Evolutionary conservation across 2,113 vertebrate genomes (phyloP).

Genomic region (Raja brachyura): DNA sequence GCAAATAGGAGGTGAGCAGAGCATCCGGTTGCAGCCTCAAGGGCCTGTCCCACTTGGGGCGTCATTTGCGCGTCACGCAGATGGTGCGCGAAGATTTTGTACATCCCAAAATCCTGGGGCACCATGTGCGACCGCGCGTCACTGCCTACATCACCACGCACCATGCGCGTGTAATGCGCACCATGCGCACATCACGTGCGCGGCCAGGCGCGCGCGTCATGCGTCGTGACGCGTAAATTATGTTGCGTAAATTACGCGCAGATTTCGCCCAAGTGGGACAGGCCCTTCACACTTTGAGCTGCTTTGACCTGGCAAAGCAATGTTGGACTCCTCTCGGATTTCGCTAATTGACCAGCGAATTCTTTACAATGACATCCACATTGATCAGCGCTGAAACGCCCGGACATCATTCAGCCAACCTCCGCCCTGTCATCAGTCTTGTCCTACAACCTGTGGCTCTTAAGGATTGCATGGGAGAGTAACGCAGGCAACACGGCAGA

Average conservation of each 20-base stretch:
- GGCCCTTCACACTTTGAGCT: background rate
- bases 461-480: conserved; percentile 70
- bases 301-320: background rate
- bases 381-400: conserved; percentile 54
- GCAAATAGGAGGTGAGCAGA: background rate
- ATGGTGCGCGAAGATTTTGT: too few relatives aligned
- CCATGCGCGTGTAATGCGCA: too few relatives aligned
- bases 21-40: background rate
- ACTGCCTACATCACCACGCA: too few relatives aligned
- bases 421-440: conserved; percentile 68
- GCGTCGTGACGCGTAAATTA: too few relatives aligned
- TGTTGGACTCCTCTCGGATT: conserved; percentile 53
- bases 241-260: too few relatives aligned
- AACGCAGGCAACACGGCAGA: conserved; percentile 52
- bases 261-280: too few relatives aligned
- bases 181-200: too few relatives aligned
- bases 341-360: conserved; percentile 69
- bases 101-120: too few relatives aligned
- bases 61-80: too few relatives aligned
- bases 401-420: conserved; percentile 47
- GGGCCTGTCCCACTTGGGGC: too few relatives aligned
- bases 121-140: too few relatives aligned
- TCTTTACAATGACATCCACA: conserved; percentile 45
- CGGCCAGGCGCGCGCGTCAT: too few relatives aligned
- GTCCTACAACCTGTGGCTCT: conserved; percentile 66